Conservation (phyloP, 2,888 invertebrate genomes). For the Dryobotodes eremita region DNA sequence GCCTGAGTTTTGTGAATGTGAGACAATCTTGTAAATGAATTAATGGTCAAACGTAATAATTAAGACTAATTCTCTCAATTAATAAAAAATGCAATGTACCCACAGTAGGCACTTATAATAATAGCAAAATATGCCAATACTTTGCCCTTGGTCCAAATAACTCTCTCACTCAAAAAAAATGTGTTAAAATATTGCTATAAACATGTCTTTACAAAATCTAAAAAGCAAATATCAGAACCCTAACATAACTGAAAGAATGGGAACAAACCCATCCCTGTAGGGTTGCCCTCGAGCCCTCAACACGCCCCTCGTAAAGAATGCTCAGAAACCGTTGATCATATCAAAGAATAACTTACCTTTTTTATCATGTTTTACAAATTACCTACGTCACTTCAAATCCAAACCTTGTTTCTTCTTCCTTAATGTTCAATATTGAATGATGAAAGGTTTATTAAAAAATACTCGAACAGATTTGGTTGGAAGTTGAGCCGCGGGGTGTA, state of each 20-base stretch:
- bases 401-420: background rate
- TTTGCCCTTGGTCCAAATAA: constrained; percentile 1
- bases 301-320: constrained; percentile 67
- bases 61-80: background rate
- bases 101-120: background rate
- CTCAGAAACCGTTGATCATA: constrained; percentile 69
- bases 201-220: constrained; percentile 43
- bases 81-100: background rate
- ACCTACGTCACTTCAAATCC: background rate
- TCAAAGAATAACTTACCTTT: constrained; percentile 62
- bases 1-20: background rate
- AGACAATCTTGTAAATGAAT: background rate
- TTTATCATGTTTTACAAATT: constrained; percentile 41
- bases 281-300: constrained; percentile 42
- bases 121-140: background rate
- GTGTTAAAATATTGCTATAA: constrained; percentile 45
- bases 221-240: constrained; percentile 54
- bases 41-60: background rate
- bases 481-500: constrained; percentile 58
- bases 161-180: constrained; percentile 35
- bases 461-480: constrained; percentile 35
- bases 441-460: constrained; percentile 22
- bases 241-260: constrained; percentile 53
- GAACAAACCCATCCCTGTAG: constrained; percentile 48
- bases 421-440: constrained; percentile 30